Percentiles rank a stretch among this genome's conserved stretches.
Conservation (phyloP, 2,113 vertebrate species). For the Zosterops japonicus region DNA sequence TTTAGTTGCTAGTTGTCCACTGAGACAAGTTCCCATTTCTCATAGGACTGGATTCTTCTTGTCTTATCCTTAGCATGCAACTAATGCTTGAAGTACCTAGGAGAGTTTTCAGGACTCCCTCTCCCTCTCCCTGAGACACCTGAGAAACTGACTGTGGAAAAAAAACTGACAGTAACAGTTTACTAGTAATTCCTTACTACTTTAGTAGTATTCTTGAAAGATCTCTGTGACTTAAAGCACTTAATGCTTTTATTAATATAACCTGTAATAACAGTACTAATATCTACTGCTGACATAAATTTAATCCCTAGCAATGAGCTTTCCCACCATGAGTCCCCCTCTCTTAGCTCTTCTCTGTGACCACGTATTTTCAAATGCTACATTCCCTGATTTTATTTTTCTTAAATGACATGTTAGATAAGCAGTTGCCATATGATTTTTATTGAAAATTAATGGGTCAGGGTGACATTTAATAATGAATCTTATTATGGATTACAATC, state of each 20-base stretch:
- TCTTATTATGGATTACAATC: background rate
- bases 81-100: background rate
- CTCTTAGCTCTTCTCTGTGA: background rate
- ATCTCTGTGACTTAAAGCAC: background rate
- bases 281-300: background rate
- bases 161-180: background rate
- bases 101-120: background rate
- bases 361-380: background rate
- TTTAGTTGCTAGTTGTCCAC: background rate
- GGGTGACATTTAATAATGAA: background rate
- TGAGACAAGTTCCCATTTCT: background rate
- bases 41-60: background rate
- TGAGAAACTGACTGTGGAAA: background rate
- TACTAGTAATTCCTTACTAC: background rate
- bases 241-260: background rate
- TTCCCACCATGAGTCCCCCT: background rate
- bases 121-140: background rate
- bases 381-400: background rate
- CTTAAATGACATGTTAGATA: background rate
- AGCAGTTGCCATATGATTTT: background rate
- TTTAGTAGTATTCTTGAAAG: background rate
- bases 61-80: background rate
- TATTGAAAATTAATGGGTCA: background rate
- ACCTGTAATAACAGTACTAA: background rate
- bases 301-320: background rate